A percentile compares a stretch with the other conserved stretches of the same genome.
Evolutionary conservation across 2,888 invertebrate species (phyloP).

Genomic region (Patella caerulea): DNA sequence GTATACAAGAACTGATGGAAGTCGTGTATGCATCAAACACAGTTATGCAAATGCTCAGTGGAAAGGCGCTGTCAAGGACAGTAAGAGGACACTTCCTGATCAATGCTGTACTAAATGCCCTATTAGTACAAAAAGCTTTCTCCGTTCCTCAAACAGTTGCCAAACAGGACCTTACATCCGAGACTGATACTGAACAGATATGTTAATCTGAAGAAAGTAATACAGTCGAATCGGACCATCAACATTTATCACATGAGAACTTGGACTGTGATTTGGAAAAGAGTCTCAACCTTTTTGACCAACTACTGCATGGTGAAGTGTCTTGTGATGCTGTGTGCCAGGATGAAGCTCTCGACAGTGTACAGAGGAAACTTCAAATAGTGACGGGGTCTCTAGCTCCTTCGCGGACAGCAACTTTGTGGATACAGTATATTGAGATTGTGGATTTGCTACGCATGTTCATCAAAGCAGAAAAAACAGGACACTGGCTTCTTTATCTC

Average conservation of each 20-base stretch:
- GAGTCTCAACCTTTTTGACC: constrained; percentile 11
- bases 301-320: neutral
- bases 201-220: no score
- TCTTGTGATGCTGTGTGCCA: neutral
- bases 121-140: no score
- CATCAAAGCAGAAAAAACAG: constrained; percentile 32
- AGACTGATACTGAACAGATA: no score
- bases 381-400: neutral
- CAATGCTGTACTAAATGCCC: no score
- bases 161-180: no score
- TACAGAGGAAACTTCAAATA: constrained; percentile 4
- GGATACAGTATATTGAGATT: constrained; percentile 48
- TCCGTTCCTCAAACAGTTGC: no score
- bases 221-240: no score
- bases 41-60: constrained; percentile 44
- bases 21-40: constrained; percentile 45
- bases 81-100: neutral
- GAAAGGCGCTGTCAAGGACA: constrained; percentile 38
- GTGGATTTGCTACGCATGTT: constrained; percentile 39
- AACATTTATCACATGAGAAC: no score
- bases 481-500: constrained; percentile 28
- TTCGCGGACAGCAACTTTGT: constrained; percentile 33
- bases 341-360: neutral
- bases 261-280: no score
- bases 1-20: constrained; percentile 42